Base-by-base conservation (phyloP, 2,888 invertebrate species). In the Asteroscopus sphinx region DNA sequence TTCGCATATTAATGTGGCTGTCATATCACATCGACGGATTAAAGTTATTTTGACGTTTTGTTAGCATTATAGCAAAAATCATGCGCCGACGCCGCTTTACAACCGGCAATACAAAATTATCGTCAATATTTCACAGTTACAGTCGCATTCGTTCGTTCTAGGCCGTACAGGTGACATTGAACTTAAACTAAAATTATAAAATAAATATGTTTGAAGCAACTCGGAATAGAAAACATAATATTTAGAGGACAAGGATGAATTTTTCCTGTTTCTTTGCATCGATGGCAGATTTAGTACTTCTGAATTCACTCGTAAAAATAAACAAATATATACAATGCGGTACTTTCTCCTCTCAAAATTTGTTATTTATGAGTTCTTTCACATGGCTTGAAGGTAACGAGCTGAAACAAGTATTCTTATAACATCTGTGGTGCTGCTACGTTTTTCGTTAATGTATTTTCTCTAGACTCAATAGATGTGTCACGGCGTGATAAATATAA, bases 121-220 rank as follows among this genome's bases (percentile, higher is more conserved):
- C 65, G 62, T 65, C 39, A 49, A 72, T 70, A 68, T 62, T 67
- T 77, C 46, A 42, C 65, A 66, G 61, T 76, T 75, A 79, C 30
- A 55, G 75, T 81, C 81, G 77, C 76, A 60, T 71, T 76, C 79
- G 76, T 76, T 73, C 70, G 73, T 78, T 84, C 81, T 85, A 82
- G 82, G 82, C 79, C 84, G 67, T 61, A 39, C 26, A 47, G 48
- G 51, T 71, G 89, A 86, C 89, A 91, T 89, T 91, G 90, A 91
- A 88, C 89, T 88, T 89, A 86, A 68, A 79, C 82, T 73, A 80
- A 85, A 83, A 80, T 82, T 81, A 62, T 75, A 80, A 81, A 69
- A 77, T 77, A 76, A 63, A 64, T 51, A 65, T 49, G 54, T 75
- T 68, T 56, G 11, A 52, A 60, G 47, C 21, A 66, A 77, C 57